Evolutionary conservation across 1,140 invertebrate genomes (phyloP).

Genomic region (Thalassaphorura encarpata): DNA sequence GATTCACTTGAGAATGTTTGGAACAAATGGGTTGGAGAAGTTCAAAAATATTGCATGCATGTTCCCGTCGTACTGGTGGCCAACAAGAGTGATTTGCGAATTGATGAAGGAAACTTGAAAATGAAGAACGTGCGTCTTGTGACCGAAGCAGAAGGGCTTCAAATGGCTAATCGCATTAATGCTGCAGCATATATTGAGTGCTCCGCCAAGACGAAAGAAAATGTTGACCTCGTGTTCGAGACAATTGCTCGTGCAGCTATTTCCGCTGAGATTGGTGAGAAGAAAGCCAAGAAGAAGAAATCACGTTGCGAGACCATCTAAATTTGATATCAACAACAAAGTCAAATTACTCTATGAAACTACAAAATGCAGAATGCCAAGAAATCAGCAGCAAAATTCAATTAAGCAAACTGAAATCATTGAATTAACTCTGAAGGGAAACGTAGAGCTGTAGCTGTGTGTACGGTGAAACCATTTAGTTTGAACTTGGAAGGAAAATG

Average conservation of each 20-base stretch:
- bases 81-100: slow-evolving; percentile 91
- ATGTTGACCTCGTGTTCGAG: slow-evolving; percentile 98
- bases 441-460: no score
- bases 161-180: slow-evolving; percentile 99
- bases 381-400: not conserved
- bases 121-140: slow-evolving; percentile 99
- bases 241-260: slow-evolving; percentile 95
- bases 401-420: no score
- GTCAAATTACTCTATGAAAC: no score
- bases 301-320: no score
- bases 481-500: no score
- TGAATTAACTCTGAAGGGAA: no score
- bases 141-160: slow-evolving; percentile 85
- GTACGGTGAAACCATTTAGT: no score
- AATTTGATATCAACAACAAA: no score
- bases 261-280: no score
- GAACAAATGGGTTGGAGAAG: slow-evolving; percentile 95
- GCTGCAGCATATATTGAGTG: slow-evolving; percentile 99
- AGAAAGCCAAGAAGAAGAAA: no score
- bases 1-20: slow-evolving; percentile 96
- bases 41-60: slow-evolving; percentile 96
- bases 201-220: slow-evolving; percentile 99
- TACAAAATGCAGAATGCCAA: not conserved
- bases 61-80: slow-evolving; percentile 96
- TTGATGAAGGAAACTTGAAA: slow-evolving; percentile 95